Evolutionary conservation across 2,113 vertebrate species (phyloP).

Genomic region (Dendropsophus ebraccatus): DNA sequence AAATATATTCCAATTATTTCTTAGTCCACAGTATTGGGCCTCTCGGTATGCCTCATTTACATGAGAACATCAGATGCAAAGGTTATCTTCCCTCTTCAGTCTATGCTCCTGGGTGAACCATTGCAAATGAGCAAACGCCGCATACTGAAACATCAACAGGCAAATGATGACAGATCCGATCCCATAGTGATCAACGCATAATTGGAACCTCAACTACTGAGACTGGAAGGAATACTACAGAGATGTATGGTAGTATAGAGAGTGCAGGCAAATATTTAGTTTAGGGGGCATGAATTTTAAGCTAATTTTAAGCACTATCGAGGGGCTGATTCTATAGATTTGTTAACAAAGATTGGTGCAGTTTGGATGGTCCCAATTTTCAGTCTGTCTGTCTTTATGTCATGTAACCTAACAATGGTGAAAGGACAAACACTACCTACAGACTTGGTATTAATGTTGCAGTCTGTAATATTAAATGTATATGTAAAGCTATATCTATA

Average conservation of each 20-base stretch:
- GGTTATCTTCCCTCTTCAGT: constrained; percentile 60
- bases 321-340: no score
- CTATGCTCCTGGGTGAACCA: constrained; percentile 61
- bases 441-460: no score
- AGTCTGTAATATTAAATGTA: no score
- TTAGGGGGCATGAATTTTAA: not conserved
- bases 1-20: constrained; percentile 77
- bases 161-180: not conserved
- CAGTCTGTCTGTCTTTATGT: not conserved
- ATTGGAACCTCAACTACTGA: not conserved
- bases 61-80: constrained; percentile 65
- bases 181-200: constrained; percentile 2
- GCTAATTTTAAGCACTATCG: no score
- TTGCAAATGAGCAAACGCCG: not conserved
- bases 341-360: no score
- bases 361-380: not conserved
- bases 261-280: not conserved
- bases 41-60: constrained; percentile 66
- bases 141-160: not conserved
- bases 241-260: not conserved
- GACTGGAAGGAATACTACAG: not conserved
- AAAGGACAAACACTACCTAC: not conserved
- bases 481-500: no score
- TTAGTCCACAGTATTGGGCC: constrained; percentile 63
- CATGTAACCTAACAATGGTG: not conserved